Conservation (phyloP, 2,888 invertebrate species). For the Pimpla rufipes region DNA sequence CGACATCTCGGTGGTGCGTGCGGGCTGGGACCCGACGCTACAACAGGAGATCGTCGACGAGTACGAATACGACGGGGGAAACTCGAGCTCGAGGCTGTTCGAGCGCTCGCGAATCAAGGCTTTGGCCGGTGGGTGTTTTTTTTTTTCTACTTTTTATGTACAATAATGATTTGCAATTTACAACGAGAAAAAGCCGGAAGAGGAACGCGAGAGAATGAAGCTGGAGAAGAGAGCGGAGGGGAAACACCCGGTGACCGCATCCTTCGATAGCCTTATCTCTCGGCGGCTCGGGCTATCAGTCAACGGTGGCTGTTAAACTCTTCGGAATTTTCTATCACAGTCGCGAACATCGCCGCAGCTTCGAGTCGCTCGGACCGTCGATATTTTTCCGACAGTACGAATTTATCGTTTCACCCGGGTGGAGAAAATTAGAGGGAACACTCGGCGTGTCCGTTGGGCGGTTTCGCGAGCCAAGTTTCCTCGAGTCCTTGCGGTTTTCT, state of each 20-base stretch:
- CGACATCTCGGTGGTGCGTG: constrained; percentile 97
- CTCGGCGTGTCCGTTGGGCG: neutral
- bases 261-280: constrained; percentile 58
- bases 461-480: constrained; percentile 24
- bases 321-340: constrained; percentile 44
- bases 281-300: constrained; percentile 43
- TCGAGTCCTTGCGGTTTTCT: constrained; percentile 14
- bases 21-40: constrained; percentile 95
- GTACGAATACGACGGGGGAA: constrained; percentile 99
- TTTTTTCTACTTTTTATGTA: too few species aligned
- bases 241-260: constrained; percentile 32
- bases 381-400: neutral
- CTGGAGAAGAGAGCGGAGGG: neutral
- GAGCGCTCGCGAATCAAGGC: constrained; percentile 99
- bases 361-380: constrained; percentile 3
- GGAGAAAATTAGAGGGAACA: neutral
- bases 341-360: constrained; percentile 51
- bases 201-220: constrained; percentile 21
- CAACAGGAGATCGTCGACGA: constrained; percentile 98
- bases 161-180: too few species aligned
- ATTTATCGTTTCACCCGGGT: constrained; percentile 14
- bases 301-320: constrained; percentile 20
- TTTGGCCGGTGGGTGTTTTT: constrained; percentile 96
- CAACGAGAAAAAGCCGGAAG: neutral
- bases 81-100: constrained; percentile 99